A percentile compares a stretch with the other conserved stretches of the same genome.
Evolutionary conservation across 2,113 vertebrate species (phyloP).

Genomic region (Clarias magur): DNA sequence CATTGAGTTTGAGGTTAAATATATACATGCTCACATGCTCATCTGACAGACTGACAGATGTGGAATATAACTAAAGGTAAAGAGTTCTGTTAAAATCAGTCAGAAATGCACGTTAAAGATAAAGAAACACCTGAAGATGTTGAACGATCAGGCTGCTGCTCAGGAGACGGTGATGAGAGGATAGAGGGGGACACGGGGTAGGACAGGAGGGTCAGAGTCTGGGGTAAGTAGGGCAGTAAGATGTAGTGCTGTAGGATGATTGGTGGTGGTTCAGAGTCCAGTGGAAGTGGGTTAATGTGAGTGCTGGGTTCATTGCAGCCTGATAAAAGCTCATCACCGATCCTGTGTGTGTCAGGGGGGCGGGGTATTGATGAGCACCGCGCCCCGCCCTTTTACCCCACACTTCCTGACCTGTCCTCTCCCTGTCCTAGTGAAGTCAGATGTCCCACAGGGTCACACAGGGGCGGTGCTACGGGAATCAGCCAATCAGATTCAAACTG

Average conservation of each 20-base stretch:
- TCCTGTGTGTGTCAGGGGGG: neutral
- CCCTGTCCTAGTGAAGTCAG: neutral
- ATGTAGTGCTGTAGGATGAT: neutral
- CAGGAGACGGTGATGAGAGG: too few species aligned
- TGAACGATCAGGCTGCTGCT: too few species aligned
- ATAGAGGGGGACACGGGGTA: too few species aligned
- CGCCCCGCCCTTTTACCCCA: neutral
- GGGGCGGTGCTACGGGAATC: too few species aligned
- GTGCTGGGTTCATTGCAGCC: neutral
- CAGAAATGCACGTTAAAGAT: too few species aligned
- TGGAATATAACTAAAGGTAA: too few species aligned
- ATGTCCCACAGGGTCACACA: neutral
- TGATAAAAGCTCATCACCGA: neutral
- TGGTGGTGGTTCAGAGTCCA: neutral
- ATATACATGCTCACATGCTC: too few species aligned
- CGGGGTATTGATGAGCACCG: neutral
- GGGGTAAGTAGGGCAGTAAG: too few species aligned
- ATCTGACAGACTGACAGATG: too few species aligned
- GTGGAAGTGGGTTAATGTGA: slow-evolving; percentile 3
- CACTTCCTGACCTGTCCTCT: neutral
- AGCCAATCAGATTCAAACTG: neutral
- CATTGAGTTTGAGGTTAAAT: too few species aligned
- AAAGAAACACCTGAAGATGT: too few species aligned
- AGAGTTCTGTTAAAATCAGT: too few species aligned
- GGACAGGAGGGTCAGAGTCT: neutral